phyloP scores from a whole-genome alignment of 2,888 invertebrate genomes.

The Aricia artaxerxes region DNA sequence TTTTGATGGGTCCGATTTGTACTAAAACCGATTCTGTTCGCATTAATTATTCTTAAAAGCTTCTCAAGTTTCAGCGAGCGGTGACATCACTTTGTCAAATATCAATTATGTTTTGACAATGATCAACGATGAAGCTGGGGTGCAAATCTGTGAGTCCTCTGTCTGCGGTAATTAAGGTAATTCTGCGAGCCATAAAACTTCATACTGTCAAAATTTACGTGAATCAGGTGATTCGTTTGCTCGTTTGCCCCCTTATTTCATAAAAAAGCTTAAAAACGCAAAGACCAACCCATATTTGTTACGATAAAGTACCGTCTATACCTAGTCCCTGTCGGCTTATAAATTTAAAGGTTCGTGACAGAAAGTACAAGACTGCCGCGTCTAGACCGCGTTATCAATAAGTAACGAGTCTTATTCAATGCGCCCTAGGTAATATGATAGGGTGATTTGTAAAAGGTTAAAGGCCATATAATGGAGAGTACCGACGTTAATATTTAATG shows the following conservation, averaged over 20 bases:
- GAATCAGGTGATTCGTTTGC: no score
- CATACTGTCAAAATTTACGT: no score
- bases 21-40: constrained; percentile 34
- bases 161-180: constrained; percentile 33
- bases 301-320: neutral
- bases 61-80: constrained; percentile 62
- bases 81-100: constrained; percentile 74
- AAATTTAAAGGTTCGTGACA: constrained; percentile 61
- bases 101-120: constrained; percentile 73
- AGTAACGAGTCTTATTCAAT: constrained; percentile 59
- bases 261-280: neutral
- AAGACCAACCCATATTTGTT: neutral
- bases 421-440: constrained; percentile 54
- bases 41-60: constrained; percentile 74
- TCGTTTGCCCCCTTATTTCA: no score
- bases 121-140: constrained; percentile 66
- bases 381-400: constrained; percentile 71
- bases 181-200: neutral
- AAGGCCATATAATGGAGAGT: constrained; percentile 66
- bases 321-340: constrained; percentile 32
- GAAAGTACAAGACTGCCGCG: constrained; percentile 58
- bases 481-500: constrained; percentile 76
- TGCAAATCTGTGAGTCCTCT: constrained; percentile 47
- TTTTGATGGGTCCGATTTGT: constrained; percentile 11
- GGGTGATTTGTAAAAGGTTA: constrained; percentile 52